Evolutionary conservation across 2,888 invertebrate genomes (phyloP).

Genomic region (Steinernema carpocapsae): DNA sequence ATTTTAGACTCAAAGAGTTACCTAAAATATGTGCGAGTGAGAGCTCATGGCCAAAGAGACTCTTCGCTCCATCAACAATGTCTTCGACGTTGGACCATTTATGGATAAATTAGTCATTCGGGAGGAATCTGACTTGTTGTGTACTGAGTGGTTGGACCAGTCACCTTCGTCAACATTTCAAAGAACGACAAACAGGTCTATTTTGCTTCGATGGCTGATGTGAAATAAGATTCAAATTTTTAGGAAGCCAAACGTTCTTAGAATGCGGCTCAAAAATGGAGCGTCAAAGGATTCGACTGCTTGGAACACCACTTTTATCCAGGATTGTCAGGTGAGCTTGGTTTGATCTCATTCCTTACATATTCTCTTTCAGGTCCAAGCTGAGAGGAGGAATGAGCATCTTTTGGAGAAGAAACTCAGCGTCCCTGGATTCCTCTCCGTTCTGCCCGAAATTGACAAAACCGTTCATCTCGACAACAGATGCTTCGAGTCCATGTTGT

Average conservation of each 20-base stretch:
- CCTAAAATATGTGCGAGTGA: background rate
- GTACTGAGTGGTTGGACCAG: constrained; percentile 11
- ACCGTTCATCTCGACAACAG: constrained; percentile 13
- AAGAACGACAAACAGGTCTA: constrained; percentile 1
- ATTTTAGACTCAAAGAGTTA: background rate
- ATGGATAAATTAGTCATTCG: background rate
- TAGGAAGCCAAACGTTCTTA: too few species aligned
- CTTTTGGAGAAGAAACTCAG: background rate
- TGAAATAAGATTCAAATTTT: too few species aligned
- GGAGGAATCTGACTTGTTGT: background rate
- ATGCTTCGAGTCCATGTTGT: constrained; percentile 19
- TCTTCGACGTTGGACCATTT: background rate
- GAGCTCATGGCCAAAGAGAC: constrained; percentile 24
- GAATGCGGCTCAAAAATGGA: background rate
- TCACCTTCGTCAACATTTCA: constrained; percentile 21
- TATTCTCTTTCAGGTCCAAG: too few species aligned
- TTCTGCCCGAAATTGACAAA: constrained; percentile 15
- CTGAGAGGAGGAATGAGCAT: background rate
- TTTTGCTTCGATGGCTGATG: background rate
- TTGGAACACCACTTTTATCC: too few species aligned
- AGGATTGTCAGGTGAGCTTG: background rate
- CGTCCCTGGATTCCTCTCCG: background rate
- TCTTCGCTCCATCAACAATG: background rate
- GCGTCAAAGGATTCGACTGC: too few species aligned
- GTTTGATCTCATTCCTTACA: too few species aligned